Conservation (phyloP, 2,888 invertebrate species). For the Hemaris fuciformis region DNA sequence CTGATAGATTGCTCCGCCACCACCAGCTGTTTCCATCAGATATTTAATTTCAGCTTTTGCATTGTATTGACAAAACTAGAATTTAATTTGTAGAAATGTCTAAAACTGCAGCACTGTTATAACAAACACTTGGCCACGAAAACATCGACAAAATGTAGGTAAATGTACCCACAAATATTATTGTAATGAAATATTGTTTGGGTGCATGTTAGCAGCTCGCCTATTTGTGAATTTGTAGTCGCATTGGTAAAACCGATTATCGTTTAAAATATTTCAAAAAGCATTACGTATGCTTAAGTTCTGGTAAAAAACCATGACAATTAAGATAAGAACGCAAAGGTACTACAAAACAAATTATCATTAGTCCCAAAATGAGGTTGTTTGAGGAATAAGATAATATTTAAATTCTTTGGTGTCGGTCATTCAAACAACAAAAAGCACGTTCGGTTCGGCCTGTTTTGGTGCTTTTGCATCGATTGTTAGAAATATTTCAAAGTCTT, state of each 20-base stretch:
- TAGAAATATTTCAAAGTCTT: too few species aligned
- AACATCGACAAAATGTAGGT: slow-evolving; percentile 11
- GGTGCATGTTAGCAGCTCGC: slow-evolving; percentile 3
- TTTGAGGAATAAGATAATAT: too few species aligned
- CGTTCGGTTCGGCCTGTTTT: too few species aligned
- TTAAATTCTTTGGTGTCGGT: too few species aligned
- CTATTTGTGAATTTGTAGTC: slow-evolving; percentile 11
- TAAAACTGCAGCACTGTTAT: slow-evolving; percentile 20
- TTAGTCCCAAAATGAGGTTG: not conserved
- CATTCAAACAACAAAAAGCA: too few species aligned
- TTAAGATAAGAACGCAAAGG: not conserved
- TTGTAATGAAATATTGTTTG: slow-evolving; percentile 12
- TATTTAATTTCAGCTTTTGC: not conserved
- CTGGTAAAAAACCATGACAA: not conserved
- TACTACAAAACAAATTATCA: not conserved
- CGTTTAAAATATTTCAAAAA: not conserved
- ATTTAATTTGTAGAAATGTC: slow-evolving; percentile 14
- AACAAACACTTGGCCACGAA: slow-evolving; percentile 21
- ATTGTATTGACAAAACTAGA: not conserved
- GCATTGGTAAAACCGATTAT: not conserved
- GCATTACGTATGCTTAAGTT: not conserved
- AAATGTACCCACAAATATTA: slow-evolving; percentile 13
- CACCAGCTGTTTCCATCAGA: not conserved
- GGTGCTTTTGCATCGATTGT: too few species aligned
- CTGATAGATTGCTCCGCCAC: too few species aligned